Conservation (phyloP, 1,140 invertebrate species). For the Polypedilum pembai region DNA sequence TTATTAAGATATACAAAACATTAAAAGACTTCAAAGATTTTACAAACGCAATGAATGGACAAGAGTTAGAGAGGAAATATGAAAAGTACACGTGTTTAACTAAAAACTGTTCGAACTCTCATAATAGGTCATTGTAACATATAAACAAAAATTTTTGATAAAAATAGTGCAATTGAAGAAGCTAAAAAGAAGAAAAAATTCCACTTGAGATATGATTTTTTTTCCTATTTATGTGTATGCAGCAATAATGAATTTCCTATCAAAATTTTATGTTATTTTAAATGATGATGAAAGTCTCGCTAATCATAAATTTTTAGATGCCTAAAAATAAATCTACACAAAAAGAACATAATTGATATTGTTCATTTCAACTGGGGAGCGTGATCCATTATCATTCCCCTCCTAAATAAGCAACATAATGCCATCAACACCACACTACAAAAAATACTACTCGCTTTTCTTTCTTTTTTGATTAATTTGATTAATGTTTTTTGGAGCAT, state of each 20-base stretch:
- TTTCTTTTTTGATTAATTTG: slow-evolving; percentile 25
- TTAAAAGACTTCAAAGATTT: too few species aligned
- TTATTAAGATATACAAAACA: too few species aligned
- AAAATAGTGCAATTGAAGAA: background rate
- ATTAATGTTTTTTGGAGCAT: slow-evolving; percentile 21
- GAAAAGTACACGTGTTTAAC: too few species aligned
- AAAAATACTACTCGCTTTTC: too few species aligned
- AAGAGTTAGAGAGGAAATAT: too few species aligned
- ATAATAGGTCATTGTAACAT: slow-evolving; percentile 26
- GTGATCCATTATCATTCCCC: background rate
- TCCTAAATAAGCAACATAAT: background rate
- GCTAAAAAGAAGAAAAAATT: background rate
- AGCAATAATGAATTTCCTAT: slow-evolving; percentile 1
- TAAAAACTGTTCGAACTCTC: background rate
- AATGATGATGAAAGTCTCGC: background rate
- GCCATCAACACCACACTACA: too few species aligned
- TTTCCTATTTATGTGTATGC: too few species aligned
- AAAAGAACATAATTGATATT: too few species aligned
- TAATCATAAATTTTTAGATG: background rate
- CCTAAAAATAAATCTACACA: too few species aligned
- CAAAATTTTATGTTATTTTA: background rate
- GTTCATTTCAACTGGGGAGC: too few species aligned
- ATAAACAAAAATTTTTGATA: background rate
- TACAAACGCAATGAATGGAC: too few species aligned
- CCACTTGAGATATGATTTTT: slow-evolving; percentile 1